Conservation (phyloP, 2,888 invertebrate genomes). For the Malthinus flaveolus region DNA sequence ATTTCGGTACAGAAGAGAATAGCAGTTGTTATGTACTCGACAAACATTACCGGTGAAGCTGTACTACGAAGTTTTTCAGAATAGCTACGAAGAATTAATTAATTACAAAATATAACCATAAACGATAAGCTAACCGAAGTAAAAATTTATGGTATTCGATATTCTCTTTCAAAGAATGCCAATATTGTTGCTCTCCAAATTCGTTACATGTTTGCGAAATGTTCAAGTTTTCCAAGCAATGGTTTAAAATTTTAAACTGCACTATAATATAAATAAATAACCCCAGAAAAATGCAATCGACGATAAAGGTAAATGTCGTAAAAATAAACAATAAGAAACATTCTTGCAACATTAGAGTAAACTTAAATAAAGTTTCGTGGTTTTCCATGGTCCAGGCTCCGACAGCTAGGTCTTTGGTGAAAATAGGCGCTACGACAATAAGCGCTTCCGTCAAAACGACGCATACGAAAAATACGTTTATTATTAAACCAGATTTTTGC, state of each 20-base stretch:
- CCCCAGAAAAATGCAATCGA: slow-evolving; percentile 15
- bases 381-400: slow-evolving; percentile 12
- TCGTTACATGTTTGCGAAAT: background rate
- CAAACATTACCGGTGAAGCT: slow-evolving; percentile 11
- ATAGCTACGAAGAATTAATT: slow-evolving; percentile 7
- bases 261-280: slow-evolving; percentile 12
- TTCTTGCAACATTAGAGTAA: slow-evolving; percentile 12
- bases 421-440: slow-evolving; percentile 15
- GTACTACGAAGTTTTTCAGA: slow-evolving; percentile 7
- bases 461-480: slow-evolving; percentile 9
- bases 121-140: slow-evolving; percentile 1
- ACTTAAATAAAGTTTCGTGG: background rate
- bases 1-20: slow-evolving; percentile 17
- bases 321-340: slow-evolving; percentile 11
- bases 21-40: slow-evolving; percentile 12
- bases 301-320: slow-evolving; percentile 12
- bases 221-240: background rate
- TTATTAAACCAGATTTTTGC: background rate
- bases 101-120: background rate
- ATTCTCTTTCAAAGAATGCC: background rate
- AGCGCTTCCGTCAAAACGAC: slow-evolving; percentile 10
- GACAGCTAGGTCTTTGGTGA: slow-evolving; percentile 14
- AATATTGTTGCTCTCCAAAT: background rate
- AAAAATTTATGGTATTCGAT: slow-evolving; percentile 12
- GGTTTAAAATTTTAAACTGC: slow-evolving; percentile 13